phyloP scores from a whole-genome alignment of 2,888 invertebrate genomes.

The Poecilus cupreus region DNA sequence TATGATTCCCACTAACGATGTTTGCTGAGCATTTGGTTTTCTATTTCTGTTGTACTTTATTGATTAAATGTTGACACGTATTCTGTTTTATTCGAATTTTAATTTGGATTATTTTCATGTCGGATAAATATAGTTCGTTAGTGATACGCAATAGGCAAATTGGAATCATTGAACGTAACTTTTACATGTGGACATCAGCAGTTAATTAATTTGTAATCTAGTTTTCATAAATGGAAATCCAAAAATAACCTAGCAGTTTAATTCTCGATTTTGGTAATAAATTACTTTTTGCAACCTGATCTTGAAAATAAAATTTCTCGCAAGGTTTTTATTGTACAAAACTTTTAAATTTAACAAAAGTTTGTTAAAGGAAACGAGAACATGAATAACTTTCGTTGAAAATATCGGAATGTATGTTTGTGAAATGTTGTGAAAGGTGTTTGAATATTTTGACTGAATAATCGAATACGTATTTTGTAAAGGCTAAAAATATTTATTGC shows the following conservation, averaged over 20 bases:
- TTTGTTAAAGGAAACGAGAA: background rate
- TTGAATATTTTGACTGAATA: slow-evolving; percentile 4
- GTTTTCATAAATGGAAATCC: background rate
- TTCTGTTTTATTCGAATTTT: background rate
- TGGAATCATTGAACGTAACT: background rate
- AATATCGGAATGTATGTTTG: background rate
- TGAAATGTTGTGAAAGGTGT: background rate
- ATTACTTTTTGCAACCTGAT: background rate
- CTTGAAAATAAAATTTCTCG: background rate
- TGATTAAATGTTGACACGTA: background rate
- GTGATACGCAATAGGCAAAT: background rate
- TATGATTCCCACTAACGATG: background rate
- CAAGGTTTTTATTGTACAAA: background rate
- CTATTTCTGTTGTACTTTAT: background rate
- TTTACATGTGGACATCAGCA: background rate
- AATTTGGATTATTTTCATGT: background rate
- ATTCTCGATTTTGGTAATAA: background rate
- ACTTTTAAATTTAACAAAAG: background rate
- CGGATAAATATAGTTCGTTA: background rate
- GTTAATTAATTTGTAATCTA: background rate
- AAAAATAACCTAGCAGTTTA: background rate
- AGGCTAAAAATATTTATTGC: background rate
- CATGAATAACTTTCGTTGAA: background rate
- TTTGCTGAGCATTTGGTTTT: background rate
- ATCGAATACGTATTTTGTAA: slow-evolving; percentile 17